Evolutionary conservation across 2,113 vertebrate species (phyloP), one percentile per base, ranked within the genome.

Genomic region (Channa argus): DNA sequence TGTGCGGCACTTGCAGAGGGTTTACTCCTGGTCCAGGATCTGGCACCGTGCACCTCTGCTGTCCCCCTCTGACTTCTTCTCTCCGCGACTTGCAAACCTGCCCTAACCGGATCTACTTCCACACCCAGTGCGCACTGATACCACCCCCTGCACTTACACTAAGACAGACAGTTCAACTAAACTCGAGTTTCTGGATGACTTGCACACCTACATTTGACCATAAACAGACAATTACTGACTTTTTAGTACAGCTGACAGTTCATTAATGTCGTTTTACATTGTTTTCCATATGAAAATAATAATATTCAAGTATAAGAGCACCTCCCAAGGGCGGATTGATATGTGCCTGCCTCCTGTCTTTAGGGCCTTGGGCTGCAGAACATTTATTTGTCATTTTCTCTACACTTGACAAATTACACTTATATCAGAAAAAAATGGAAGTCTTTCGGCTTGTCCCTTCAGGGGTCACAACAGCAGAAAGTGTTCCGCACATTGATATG

Each of bases 21-120:
- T 79, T 70, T 24, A 24, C 84, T 47, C 64, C 69, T 85, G 84
- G 69, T 91, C 85, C 86, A 85, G 84, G 81, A 77, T 84, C 49
- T 87, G 76, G 91, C 88, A 93, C 89, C 83, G 83, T 75, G 88
- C 89, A 83, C 87, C 90, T 92, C 86, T 94, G 91, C 86, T 65
- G 81, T 85, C 71, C 83, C 83, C 77, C 82, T 87, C 84, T 67
- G 88, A 91, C 90, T 89, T 90, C 77, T 87, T 79, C 92, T 90
- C 71, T 80, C 71, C 78, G 82, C 87, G 67, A 87, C 90, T 90
- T 87, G 50, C 82, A 44, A 91, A 93, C 92, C 92, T 92, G 87
- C 83, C 71, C 52, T 7, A 10, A 72, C 86, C 91, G 92, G 89
- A 92, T 82, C 92, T 93, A 91, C 90, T 87, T 91, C 15, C 73